phyloP scores from a whole-genome alignment of 2,797 vertebrate species.

The Cyclura pinguis region DNA sequence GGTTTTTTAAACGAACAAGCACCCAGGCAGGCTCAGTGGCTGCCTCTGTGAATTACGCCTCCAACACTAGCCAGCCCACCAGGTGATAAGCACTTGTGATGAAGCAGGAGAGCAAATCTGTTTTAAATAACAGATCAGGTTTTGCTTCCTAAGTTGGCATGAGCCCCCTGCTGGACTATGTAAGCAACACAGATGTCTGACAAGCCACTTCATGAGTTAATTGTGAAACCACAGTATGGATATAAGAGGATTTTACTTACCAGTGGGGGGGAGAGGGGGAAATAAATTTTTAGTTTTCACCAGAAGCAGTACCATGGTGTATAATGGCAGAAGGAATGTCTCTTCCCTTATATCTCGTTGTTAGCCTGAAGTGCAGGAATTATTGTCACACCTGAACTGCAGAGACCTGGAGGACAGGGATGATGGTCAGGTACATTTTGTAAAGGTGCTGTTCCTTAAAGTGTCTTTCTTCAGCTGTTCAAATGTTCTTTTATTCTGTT shows the following conservation, averaged over 20 bases:
- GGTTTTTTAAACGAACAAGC: slow-evolving; percentile 8
- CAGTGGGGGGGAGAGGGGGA: slow-evolving; percentile 43
- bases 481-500: slow-evolving; percentile 51
- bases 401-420: slow-evolving; percentile 41
- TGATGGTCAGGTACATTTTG: slow-evolving; percentile 34
- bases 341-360: slow-evolving; percentile 50
- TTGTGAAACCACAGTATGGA: slow-evolving; percentile 4
- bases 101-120: slow-evolving; percentile 10
- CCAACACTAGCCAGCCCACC: neutral
- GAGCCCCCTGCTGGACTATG: slow-evolving; percentile 1
- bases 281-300: slow-evolving; percentile 40
- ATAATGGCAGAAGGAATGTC: slow-evolving; percentile 1
- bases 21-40: neutral
- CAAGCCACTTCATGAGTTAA: neutral
- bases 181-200: slow-evolving; percentile 25
- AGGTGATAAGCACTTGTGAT: no score
- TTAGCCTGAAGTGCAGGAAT: slow-evolving; percentile 50
- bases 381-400: slow-evolving; percentile 37
- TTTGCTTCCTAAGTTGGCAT: neutral
- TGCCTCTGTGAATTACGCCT: neutral
- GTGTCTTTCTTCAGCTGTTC: slow-evolving; percentile 37
- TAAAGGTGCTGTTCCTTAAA: slow-evolving; percentile 61
- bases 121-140: slow-evolving; percentile 8
- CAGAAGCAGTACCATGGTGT: slow-evolving; percentile 42
- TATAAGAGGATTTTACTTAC: slow-evolving; percentile 47